Evolutionary conservation across 2,888 invertebrate genomes (phyloP).

Genomic region (Lacanobia wlatinum): DNA sequence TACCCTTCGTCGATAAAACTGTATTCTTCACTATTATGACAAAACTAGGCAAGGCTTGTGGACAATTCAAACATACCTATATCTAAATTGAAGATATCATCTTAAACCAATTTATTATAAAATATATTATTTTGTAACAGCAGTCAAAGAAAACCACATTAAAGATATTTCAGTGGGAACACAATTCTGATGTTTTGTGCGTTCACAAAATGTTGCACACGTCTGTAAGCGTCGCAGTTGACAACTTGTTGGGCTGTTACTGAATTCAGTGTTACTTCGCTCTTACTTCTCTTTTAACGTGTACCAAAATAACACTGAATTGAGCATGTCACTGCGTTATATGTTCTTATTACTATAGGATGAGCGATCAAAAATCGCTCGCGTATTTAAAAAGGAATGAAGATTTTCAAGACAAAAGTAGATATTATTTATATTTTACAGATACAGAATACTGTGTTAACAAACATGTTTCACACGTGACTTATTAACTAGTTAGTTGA

Average conservation of each 20-base stretch:
- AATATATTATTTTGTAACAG: not conserved
- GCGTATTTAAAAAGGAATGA: constrained; percentile 1
- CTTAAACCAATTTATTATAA: constrained; percentile 6
- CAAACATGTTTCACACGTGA: constrained; percentile 25
- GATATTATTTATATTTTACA: not conserved
- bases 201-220: not conserved
- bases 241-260: not conserved
- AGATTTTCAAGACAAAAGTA: not conserved
- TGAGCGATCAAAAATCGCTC: constrained; percentile 1
- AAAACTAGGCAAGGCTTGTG: constrained; percentile 23
- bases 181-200: not conserved
- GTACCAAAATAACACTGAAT: not conserved
- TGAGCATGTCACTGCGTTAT: not conserved
- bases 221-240: not conserved
- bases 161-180: not conserved
- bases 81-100: not conserved
- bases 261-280: not conserved
- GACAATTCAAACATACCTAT: not conserved
- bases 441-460: not conserved
- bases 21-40: not conserved
- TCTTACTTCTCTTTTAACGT: too few relatives aligned
- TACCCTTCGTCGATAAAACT: not conserved
- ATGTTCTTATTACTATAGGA: constrained; percentile 1
- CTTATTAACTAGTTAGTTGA: not conserved
- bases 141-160: not conserved